Evolutionary conservation across 2,888 invertebrate genomes (phyloP), one percentile per base, ranked within the genome.

Genomic region (Eupithecia subfuscata): DNA sequence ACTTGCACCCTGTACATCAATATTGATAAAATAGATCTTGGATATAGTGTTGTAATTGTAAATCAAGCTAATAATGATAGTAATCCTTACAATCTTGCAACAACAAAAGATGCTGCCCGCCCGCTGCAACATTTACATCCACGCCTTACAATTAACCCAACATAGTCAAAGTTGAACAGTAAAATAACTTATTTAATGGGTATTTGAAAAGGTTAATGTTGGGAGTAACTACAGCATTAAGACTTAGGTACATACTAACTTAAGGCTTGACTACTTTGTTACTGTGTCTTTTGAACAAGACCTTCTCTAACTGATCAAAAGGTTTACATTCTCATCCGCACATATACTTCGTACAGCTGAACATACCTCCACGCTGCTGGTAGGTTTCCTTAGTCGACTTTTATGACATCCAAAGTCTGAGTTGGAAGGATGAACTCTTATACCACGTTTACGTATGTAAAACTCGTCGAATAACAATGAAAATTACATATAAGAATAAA

Each of bases 121-220:
- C 71, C 60, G 60, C 12, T 60, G 60, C 71, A 72, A 70, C 64
- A 63, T 70, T 34, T 37, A 37, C 22, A 70, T 73, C 48, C 73
- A 73, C 73, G 73, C 73, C 65, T 71, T 43, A 63, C 52, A 25
- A 69, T 65, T 69, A 52, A 25, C 6, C n/a, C 22, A 60, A 60
- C 22, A 60, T n/a, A 60, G 56, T 56, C 56, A 22, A 56, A 3
- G 56, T 56, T 22, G 5, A 56, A 12, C 56, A 22, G 60, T 60
- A 60, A 22, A 60, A 6, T 60, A 60, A 60, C 60, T 25, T 25
- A 60, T 60, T 60, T 60, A 60, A 60, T 60, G 60, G 22, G 6
- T 25, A 25, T 60, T 60, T 60, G 60, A 14, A 60, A 60, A 60
- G 60, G 60, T 60, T 25, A 60, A 60, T 25, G 60, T 60, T 22